Evolutionary conservation across 2,797 vertebrate genomes (phyloP).

Genomic region (Mergus octosetaceus): DNA sequence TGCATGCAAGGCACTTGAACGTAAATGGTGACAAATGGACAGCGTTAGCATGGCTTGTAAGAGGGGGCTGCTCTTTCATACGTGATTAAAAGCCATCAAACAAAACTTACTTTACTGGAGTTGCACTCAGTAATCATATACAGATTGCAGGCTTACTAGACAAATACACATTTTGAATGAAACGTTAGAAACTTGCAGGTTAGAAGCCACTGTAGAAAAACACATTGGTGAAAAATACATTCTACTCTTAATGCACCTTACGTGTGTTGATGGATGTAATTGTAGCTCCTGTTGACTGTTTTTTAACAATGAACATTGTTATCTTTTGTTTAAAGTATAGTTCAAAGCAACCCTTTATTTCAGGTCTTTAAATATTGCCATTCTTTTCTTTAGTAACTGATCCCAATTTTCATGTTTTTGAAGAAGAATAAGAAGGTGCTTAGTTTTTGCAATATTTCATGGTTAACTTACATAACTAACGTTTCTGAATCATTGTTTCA

Average conservation of each 20-base stretch:
- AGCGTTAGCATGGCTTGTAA: not conserved
- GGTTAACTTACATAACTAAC: not conserved
- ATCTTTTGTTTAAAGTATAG: not conserved
- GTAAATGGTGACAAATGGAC: not conserved
- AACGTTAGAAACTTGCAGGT: not conserved
- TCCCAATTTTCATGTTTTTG: not conserved
- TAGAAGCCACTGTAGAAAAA: not conserved
- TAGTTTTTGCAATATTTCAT: not conserved
- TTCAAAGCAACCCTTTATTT: not conserved
- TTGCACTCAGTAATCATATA: not conserved
- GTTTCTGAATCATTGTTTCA: not conserved
- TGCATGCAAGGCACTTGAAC: conserved; percentile 29
- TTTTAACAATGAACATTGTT: not conserved
- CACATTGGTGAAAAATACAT: not conserved
- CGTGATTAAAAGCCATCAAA: not conserved
- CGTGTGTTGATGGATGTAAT: not conserved
- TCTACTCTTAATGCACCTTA: not conserved
- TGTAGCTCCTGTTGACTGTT: not conserved
- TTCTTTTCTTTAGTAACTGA: not conserved
- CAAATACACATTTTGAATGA: not conserved
- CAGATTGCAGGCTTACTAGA: not conserved
- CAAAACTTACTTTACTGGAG: not conserved
- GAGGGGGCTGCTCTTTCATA: conserved; percentile 5
- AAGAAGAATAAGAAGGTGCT: not conserved
- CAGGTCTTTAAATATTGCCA: not conserved